These are phyloP conservation scores for Eupeodes luniger DNA, from an alignment of 2,888 invertebrate genomes.

Conservation along the genomic window DNA sequence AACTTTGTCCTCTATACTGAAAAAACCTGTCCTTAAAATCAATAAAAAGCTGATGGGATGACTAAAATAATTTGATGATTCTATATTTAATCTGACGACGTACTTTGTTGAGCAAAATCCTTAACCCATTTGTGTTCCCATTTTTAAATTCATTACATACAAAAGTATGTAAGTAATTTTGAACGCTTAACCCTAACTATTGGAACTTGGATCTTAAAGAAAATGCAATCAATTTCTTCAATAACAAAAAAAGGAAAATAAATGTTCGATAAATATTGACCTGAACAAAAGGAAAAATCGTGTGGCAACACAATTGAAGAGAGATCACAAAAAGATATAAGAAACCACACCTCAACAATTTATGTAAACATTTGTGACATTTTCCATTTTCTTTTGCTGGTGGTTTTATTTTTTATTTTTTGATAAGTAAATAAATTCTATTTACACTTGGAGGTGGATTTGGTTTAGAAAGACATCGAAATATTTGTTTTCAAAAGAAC, in stretches of 20 bases:
- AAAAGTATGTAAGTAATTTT: no score
- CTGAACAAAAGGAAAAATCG: constrained; percentile 44
- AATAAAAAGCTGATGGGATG: no score
- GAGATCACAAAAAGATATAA: constrained; percentile 39
- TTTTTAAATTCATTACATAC: no score
- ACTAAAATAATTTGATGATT: no score
- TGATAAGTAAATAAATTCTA: neutral
- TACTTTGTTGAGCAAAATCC: no score
- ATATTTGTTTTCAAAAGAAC: constrained; percentile 7
- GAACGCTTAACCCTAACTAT: neutral
- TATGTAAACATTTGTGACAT: constrained; percentile 37
- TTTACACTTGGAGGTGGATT: constrained; percentile 19
- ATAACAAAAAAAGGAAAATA: constrained; percentile 60
- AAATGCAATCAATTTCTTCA: constrained; percentile 51
- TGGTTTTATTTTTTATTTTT: neutral
- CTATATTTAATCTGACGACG: no score
- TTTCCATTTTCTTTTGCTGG: constrained; percentile 17
- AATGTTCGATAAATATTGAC: constrained; percentile 72
- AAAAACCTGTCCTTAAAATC: no score
- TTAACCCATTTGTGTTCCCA: no score
- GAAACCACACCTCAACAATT: constrained; percentile 43
- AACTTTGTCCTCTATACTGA: no score
- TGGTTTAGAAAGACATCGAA: neutral
- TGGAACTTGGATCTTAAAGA: neutral
- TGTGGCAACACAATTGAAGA: constrained; percentile 39